Evolutionary conservation across 2,113 vertebrate genomes (phyloP), one percentile per base, ranked within the genome.

Genomic region (Calyptomena viridis): DNA sequence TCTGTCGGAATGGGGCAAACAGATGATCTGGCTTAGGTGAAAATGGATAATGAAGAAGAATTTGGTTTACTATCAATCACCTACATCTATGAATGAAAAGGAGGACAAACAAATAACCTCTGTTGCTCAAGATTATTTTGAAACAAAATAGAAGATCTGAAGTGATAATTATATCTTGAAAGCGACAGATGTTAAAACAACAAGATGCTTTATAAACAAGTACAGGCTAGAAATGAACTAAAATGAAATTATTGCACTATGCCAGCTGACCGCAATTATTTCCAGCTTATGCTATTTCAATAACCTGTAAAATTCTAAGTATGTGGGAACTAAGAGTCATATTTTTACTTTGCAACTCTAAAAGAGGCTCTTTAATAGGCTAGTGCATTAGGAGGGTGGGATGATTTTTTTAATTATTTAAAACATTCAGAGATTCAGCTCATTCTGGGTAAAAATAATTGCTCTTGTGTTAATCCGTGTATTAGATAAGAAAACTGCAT

Each of bases 131-230:
- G 63, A 76, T 64, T 94, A 84, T 85, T 93, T 91, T 87, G 81
- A 94, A 93, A 89, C 27, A 87, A 82, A 87, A 81, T 59, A 87
- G 55, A 92, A 84, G 58, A 85, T 93, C 62, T 85, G 62, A 97
- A 94, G 63, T 72, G 60, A 88, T 89, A 92, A 87, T 94, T 95
- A 79, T 69, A 89, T 73, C 78, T 87, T 69, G 31, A 95, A 94
- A 91, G 62, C 2, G 0, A 79, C 91, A 95, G 91, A 95, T 93
- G 81, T 89, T 95, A 93, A 94, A 95, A 91, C 72, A 94, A 89
- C 55, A 92, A 93, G 77, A 91, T 75, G 66, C 62, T 96, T 87
- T 87, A 92, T 74, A 92, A 87, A 87, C 73, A 72, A 92, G 71
- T 62, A 58, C n/a, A 89, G 62, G 46, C 84, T 94, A 90, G 91